Conservation (phyloP, 2,113 vertebrate genomes). For the Pituophis catenifer region DNA sequence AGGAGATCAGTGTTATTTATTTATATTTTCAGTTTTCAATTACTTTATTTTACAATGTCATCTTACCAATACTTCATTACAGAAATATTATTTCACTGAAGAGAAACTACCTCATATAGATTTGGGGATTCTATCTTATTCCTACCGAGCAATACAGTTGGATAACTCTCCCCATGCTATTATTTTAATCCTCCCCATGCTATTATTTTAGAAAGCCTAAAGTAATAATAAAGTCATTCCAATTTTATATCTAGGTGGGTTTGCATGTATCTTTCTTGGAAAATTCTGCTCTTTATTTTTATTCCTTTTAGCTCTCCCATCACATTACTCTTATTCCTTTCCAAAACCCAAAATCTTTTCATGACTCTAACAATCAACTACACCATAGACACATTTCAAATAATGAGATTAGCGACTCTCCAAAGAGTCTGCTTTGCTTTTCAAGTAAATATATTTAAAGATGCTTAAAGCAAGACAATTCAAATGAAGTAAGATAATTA, state of each 20-base stretch:
- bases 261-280: neutral
- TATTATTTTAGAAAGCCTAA: neutral
- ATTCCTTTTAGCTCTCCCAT: neutral
- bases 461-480: neutral
- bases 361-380: neutral
- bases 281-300: neutral
- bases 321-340: neutral
- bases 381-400: neutral
- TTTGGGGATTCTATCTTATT: constrained; percentile 38
- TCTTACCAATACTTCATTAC: constrained; percentile 20
- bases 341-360: neutral
- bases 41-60: constrained; percentile 6
- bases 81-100: neutral
- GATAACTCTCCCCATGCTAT: neutral
- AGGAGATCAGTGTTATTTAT: constrained; percentile 47
- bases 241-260: neutral
- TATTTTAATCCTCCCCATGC: neutral
- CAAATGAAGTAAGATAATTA: neutral
- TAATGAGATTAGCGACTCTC: too few species aligned
- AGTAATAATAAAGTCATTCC: neutral
- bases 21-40: constrained; percentile 36
- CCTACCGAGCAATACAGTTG: neutral
- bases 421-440: neutral
- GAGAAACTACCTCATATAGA: constrained; percentile 24
- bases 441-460: neutral